Evolutionary conservation across 2,797 vertebrate species (phyloP), one percentile per base, ranked within the genome.

Genomic region (Pseudochaenichthys georgianus): DNA sequence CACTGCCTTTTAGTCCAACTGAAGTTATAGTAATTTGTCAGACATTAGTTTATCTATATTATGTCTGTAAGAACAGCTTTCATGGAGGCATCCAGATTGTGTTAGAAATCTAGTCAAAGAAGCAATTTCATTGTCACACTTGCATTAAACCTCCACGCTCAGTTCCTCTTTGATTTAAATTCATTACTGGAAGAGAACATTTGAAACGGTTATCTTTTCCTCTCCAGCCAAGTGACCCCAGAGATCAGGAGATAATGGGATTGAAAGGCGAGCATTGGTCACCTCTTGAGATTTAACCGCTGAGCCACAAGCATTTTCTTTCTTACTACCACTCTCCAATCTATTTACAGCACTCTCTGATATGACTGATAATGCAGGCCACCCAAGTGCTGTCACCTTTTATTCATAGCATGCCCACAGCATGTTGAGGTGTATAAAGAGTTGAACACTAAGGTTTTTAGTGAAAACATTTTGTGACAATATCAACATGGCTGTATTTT

Each of bases 301-400:
- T 70, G 71, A 75, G 54, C 73, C 59, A 54, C 62, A 71, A 64
- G 66, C 70, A 67, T 80, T 75, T 64, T 2, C 55, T 70, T 64
- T 78, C 52, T 61, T 16, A 50, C 50, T 23, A 34, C 66, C 81
- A 68, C 71, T 71, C 57, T 23, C 48, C 23, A 46, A 16, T 77
- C 73, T 79, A 77, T 87, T 86, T 76, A 16, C 62, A 60, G 55
- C n/a, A 61, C 48, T 55, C 63, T 72, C 61, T 41, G 61, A 31
- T 28, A 50, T 43, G 50, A 38, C 62, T 47, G 28, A 73, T 63
- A 34, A 41, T 17, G 34, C 34, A 42, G n/a, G 8, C 38, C 53
- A 12, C 34, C 8, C 13, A 8, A 28, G 43, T 63, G 78, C 21
- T 4, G 68, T 58, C 77, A 58, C 46, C 5, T 57, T 64, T 55